phyloP scores from a whole-genome alignment of 2,888 invertebrate species.

The Pachymerium ferrugineum region DNA sequence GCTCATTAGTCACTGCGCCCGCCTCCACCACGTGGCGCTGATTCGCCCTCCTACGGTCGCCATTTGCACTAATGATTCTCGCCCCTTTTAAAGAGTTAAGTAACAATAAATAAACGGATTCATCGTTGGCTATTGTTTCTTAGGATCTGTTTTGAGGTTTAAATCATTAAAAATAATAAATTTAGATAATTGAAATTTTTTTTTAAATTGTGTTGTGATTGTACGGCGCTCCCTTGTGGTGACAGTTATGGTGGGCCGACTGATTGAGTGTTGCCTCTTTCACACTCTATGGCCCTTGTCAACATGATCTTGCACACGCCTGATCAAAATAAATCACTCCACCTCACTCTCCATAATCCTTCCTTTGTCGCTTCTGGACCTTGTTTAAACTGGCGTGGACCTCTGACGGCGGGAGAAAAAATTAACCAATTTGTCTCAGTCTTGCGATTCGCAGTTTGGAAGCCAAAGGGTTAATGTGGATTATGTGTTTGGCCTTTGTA shows the following conservation, averaged over 20 bases:
- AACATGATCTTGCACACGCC: slow-evolving; percentile 21
- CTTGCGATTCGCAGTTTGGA: neutral
- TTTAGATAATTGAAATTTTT: too few species aligned
- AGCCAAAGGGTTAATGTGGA: too few species aligned
- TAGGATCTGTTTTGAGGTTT: neutral
- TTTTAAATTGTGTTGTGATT: neutral
- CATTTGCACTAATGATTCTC: slow-evolving; percentile 18
- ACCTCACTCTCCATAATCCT: slow-evolving; percentile 18
- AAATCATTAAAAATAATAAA: too few species aligned
- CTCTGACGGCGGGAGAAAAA: neutral
- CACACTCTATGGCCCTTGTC: slow-evolving; percentile 21
- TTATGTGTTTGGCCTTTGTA: neutral
- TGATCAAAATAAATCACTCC: slow-evolving; percentile 21
- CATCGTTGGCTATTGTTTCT: too few species aligned
- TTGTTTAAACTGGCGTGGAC: slow-evolving; percentile 9
- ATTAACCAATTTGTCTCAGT: slow-evolving; percentile 16
- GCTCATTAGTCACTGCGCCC: slow-evolving; percentile 21
- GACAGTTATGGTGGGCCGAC: slow-evolving; percentile 15
- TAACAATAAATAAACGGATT: too few species aligned
- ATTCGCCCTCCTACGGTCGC: slow-evolving; percentile 15
- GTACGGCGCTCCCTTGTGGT: neutral
- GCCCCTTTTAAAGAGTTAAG: neutral
- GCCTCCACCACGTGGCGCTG: neutral
- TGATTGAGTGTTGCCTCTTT: slow-evolving; percentile 21
- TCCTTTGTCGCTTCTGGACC: neutral